A percentile compares a stretch with the other conserved stretches of the same genome.
These are phyloP conservation scores for Temnothorax unifasciatus DNA, from an alignment of 2,888 invertebrate genomes.

Conservation along the genomic window DNA sequence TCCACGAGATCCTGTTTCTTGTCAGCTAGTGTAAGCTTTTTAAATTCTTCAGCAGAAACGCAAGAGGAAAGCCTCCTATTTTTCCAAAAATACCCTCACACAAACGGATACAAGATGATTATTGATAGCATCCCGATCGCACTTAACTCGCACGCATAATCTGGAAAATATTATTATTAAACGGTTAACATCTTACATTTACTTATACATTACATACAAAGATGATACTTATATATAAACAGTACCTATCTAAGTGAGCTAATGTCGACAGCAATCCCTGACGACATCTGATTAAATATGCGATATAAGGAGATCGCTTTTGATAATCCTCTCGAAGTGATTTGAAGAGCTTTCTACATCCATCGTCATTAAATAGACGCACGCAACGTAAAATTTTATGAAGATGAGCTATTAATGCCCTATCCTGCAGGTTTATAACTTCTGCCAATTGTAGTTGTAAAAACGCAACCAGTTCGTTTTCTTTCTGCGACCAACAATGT, in stretches of 20 bases:
- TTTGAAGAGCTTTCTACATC: conserved; percentile 91
- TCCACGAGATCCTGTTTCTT: conserved; percentile 97
- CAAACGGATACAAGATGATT: conserved; percentile 92
- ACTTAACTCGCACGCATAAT: conserved; percentile 88
- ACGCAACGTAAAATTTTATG: conserved; percentile 94
- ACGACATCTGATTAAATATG: conserved; percentile 93
- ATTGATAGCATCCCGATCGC: conserved; percentile 91
- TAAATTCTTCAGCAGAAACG: conserved; percentile 94
- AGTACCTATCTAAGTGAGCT: conserved; percentile 90
- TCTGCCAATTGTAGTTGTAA: conserved; percentile 93
- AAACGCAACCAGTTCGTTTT: conserved; percentile 89
- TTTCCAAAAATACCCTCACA: conserved; percentile 93
- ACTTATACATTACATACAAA: neutral
- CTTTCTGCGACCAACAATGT: conserved; percentile 85
- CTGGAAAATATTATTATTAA: conserved; percentile 78
- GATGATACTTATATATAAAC: neutral
- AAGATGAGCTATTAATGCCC: conserved; percentile 92
- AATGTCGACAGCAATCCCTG: conserved; percentile 92
- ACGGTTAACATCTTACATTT: neutral
- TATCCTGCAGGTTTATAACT: conserved; percentile 93
- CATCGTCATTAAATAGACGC: conserved; percentile 90
- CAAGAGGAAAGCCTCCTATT: conserved; percentile 91
- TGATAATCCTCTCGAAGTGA: conserved; percentile 93
- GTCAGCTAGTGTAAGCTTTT: conserved; percentile 93
- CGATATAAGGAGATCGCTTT: conserved; percentile 92